A percentile compares a stretch with the other conserved stretches of the same genome.
Evolutionary conservation across 2,797 vertebrate species (phyloP).

Genomic region (Odontamblyopus lacepedii): DNA sequence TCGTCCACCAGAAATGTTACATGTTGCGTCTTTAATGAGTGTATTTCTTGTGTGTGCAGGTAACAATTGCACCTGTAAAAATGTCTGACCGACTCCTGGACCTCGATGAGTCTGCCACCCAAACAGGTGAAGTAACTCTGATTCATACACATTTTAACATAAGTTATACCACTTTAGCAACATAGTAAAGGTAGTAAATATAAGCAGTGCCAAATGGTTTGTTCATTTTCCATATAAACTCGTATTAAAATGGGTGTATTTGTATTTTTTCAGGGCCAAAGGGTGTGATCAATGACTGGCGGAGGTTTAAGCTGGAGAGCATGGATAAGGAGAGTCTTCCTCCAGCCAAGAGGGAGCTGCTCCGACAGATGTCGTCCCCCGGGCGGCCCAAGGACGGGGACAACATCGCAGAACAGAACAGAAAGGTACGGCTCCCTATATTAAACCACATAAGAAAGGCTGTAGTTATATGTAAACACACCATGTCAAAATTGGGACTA

Average conservation of each 20-base stretch:
- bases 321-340: conserved; percentile 85
- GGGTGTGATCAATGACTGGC: conserved; percentile 98
- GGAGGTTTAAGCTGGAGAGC: conserved; percentile 94
- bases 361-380: conserved; percentile 93
- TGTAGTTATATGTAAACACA: background rate
- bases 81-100: conserved; percentile 80
- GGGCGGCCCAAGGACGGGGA: conserved; percentile 75
- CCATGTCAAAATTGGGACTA: background rate
- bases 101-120: conserved; percentile 81
- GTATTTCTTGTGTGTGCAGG: conserved; percentile 31
- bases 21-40: background rate
- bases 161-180: too few species aligned
- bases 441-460: background rate
- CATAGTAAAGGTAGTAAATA: too few species aligned
- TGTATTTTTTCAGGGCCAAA: conserved; percentile 85
- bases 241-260: background rate
- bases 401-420: conserved; percentile 79
- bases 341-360: conserved; percentile 87
- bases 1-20: too few species aligned
- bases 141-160: background rate
- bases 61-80: conserved; percentile 29
- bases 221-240: background rate
- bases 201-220: background rate
- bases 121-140: conserved; percentile 85
- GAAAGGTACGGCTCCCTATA: conserved; percentile 82